Conservation (phyloP, 2,888 invertebrate genomes). For the Phortica magna region DNA sequence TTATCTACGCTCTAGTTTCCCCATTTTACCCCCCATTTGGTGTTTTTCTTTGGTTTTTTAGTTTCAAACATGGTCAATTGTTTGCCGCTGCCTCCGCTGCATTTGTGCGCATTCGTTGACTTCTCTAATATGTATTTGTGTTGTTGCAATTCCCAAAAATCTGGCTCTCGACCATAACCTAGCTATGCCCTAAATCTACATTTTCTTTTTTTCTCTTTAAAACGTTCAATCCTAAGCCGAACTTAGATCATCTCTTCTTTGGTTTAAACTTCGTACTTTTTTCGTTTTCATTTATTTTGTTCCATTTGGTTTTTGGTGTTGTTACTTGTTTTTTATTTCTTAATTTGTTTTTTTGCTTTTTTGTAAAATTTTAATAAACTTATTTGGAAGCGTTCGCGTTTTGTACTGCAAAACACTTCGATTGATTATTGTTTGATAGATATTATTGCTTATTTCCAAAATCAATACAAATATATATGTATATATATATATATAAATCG, state of each 20-base stretch:
- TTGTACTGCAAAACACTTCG: neutral
- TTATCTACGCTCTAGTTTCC: neutral
- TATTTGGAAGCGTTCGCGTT: conserved; percentile 34
- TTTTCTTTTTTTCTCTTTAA: neutral
- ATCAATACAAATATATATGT: conserved; percentile 71
- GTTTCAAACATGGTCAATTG: neutral
- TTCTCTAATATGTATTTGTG: neutral
- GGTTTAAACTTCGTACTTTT: neutral
- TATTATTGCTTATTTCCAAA: conserved; percentile 74
- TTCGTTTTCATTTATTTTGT: conserved; percentile 15
- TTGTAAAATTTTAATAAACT: conserved; percentile 71
- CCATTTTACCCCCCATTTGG: too few species aligned
- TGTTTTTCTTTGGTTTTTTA: neutral
- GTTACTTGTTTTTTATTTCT: conserved; percentile 19
- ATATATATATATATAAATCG: conserved; percentile 67
- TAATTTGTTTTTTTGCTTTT: conserved; percentile 30
- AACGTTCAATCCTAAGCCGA: neutral
- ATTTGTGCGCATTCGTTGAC: conserved; percentile 24
- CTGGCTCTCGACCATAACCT: neutral
- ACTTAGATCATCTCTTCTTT: conserved; percentile 7
- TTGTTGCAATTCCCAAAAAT: neutral
- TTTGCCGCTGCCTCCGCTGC: neutral
- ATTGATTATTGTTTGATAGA: conserved; percentile 61
- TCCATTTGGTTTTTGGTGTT: conserved; percentile 30
- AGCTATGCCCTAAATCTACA: neutral